These are phyloP conservation scores for Vesta saturnalis DNA, from an alignment of 2,888 invertebrate genomes.

Conservation along the genomic window DNA sequence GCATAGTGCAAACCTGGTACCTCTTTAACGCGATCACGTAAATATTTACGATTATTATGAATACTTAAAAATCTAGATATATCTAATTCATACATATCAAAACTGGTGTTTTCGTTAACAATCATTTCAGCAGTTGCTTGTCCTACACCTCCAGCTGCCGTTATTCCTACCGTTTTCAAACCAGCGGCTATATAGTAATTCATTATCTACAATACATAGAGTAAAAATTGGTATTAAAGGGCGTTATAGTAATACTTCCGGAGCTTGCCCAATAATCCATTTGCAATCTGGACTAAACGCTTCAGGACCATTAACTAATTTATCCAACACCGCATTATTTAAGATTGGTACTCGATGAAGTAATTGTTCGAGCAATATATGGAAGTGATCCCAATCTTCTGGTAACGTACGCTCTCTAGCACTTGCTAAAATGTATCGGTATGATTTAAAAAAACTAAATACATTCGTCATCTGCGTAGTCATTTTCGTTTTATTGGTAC, in stretches of 20 bases:
- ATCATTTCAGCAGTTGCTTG: slow-evolving; percentile 89
- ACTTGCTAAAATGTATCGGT: slow-evolving; percentile 61
- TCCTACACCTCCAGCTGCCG: slow-evolving; percentile 95
- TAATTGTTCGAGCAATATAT: slow-evolving; percentile 85
- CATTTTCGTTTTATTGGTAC: too few relatives aligned
- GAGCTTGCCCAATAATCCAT: slow-evolving; percentile 94
- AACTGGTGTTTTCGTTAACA: slow-evolving; percentile 79
- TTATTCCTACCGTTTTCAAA: slow-evolving; percentile 96
- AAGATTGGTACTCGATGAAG: slow-evolving; percentile 85
- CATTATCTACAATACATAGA: slow-evolving; percentile 68
- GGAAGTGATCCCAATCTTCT: slow-evolving; percentile 98
- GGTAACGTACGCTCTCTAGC: slow-evolving; percentile 74
- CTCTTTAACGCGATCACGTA: slow-evolving; percentile 91
- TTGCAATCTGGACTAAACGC: slow-evolving; percentile 97
- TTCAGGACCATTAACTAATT: slow-evolving; percentile 89
- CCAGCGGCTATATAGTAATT: slow-evolving; percentile 95
- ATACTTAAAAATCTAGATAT: slow-evolving; percentile 90
- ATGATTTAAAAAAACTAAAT: background rate
- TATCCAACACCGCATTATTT: slow-evolving; percentile 77
- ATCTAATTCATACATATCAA: slow-evolving; percentile 90
- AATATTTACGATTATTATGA: slow-evolving; percentile 94
- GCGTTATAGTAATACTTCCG: slow-evolving; percentile 79
- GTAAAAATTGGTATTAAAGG: background rate
- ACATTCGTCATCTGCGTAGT: background rate
- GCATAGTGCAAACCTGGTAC: slow-evolving; percentile 91